phyloP scores from a whole-genome alignment of 2,797 vertebrate genomes.

The Emydoidea blandingii region DNA sequence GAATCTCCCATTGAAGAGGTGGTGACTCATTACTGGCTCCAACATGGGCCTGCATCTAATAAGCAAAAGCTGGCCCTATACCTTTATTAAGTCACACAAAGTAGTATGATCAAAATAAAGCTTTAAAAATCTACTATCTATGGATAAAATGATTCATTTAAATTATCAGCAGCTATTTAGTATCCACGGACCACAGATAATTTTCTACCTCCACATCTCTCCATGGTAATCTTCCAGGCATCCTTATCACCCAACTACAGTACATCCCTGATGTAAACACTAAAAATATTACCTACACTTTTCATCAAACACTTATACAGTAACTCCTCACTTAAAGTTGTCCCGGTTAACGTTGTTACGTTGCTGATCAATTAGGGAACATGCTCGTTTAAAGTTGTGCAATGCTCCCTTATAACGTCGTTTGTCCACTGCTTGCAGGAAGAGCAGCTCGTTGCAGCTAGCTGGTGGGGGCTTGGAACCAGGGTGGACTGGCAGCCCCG shows the following conservation, averaged over 20 bases:
- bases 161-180: conserved; percentile 10
- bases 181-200: conserved; percentile 27
- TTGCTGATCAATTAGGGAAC: too few relatives aligned
- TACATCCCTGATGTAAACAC: neutral
- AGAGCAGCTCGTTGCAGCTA: too few relatives aligned
- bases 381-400: too few relatives aligned
- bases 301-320: neutral
- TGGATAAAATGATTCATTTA: conserved; percentile 17
- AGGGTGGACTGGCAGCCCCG: too few relatives aligned
- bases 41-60: neutral
- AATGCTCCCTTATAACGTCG: too few relatives aligned
- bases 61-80: neutral
- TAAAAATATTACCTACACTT: neutral
- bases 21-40: neutral
- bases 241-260: neutral
- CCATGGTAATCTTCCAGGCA: neutral
- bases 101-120: neutral
- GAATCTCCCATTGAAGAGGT: neutral
- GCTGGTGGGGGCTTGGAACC: too few relatives aligned
- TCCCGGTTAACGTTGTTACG: too few relatives aligned
- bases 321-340: too few relatives aligned
- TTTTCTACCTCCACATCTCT: conserved; percentile 29
- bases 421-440: too few relatives aligned
- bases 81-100: neutral
- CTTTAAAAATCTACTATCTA: conserved; percentile 13